Evolutionary conservation across 2,113 vertebrate species (phyloP).

Genomic region (Colossoma macropomum): DNA sequence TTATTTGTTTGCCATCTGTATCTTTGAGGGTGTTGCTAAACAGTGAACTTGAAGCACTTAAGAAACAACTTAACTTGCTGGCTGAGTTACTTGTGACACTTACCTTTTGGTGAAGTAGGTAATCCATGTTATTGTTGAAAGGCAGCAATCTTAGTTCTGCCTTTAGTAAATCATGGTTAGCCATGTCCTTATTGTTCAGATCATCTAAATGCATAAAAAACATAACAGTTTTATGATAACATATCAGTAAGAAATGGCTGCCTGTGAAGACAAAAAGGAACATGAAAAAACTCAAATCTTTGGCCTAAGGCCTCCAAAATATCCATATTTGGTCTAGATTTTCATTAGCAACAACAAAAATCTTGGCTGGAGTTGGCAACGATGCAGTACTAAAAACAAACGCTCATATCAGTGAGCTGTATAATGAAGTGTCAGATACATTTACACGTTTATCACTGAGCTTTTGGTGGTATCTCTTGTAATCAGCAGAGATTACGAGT

Average conservation of each 20-base stretch:
- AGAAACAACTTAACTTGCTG: no score
- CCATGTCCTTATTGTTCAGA: constrained; percentile 61
- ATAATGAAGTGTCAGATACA: neutral
- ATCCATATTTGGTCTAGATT: constrained; percentile 47
- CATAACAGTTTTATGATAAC: neutral
- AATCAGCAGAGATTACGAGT: neutral
- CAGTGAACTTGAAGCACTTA: no score
- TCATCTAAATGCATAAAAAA: constrained; percentile 66
- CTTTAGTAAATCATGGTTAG: constrained; percentile 62
- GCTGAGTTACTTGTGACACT: neutral
- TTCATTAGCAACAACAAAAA: constrained; percentile 5
- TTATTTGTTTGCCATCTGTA: no score
- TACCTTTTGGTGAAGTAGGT: constrained; percentile 65
- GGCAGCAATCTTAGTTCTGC: constrained; percentile 58
- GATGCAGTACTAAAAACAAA: constrained; percentile 11
- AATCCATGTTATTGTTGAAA: constrained; percentile 61
- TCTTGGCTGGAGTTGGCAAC: constrained; percentile 26
- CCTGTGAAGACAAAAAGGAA: constrained; percentile 21
- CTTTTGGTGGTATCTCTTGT: neutral
- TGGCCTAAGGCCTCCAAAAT: neutral
- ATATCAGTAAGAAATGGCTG: no score
- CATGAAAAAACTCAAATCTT: constrained; percentile 40
- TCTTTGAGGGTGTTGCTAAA: no score
- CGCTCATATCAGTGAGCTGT: neutral
- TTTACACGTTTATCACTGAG: neutral